Percentiles rank a stretch among this genome's conserved stretches.
Evolutionary conservation across 2,888 invertebrate genomes (phyloP).

Genomic region (Phasia obesa): DNA sequence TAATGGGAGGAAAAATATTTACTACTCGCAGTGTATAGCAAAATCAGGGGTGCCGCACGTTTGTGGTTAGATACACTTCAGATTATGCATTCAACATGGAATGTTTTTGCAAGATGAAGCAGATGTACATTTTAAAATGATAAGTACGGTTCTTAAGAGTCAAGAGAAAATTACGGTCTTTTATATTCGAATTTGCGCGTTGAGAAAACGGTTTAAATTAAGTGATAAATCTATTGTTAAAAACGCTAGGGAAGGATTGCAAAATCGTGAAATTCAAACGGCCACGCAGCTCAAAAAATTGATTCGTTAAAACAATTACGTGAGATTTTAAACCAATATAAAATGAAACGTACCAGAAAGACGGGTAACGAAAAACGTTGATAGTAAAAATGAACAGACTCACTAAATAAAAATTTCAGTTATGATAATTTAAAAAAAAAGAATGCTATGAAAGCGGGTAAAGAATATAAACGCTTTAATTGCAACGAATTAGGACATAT

Average conservation of each 20-base stretch:
- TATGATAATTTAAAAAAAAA: not conserved
- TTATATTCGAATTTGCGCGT: slow-evolving; percentile 5
- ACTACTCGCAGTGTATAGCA: slow-evolving; percentile 18
- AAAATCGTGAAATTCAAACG: slow-evolving; percentile 19
- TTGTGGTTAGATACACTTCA: slow-evolving; percentile 21
- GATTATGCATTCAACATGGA: not conserved
- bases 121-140: slow-evolving; percentile 23
- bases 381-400: too few species aligned
- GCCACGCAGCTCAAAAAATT: not conserved
- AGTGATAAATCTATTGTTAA: slow-evolving; percentile 19
- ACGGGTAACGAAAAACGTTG: too few species aligned
- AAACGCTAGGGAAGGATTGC: not conserved
- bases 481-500: not conserved
- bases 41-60: slow-evolving; percentile 14
- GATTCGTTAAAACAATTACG: slow-evolving; percentile 10
- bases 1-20: slow-evolving; percentile 17
- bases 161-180: slow-evolving; percentile 12
- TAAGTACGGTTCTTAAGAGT: not conserved
- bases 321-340: not conserved
- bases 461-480: not conserved
- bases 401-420: too few species aligned
- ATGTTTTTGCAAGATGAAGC: slow-evolving; percentile 22
- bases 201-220: slow-evolving; percentile 9
- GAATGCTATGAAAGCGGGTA: not conserved
- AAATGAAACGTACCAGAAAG: not conserved